Base-by-base conservation (phyloP, 30 jellyfish, hydroid and myxozoan species). In the Hydractinia symbiolongicarpus region DNA sequence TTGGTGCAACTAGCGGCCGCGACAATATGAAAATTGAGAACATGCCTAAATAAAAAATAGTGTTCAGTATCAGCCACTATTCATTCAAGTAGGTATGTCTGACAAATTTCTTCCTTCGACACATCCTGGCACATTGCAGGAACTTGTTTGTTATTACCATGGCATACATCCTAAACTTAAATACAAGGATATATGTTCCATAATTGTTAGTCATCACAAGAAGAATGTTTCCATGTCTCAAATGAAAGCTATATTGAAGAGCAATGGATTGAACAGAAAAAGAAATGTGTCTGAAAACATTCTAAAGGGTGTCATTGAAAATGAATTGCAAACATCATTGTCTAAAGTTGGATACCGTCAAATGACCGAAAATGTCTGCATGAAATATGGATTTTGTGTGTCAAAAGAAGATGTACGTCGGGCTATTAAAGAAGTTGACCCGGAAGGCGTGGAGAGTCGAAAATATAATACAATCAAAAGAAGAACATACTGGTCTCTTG, bases 371-470 rank as follows among this genome's bases (percentile, higher is more conserved):
- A 19, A 19, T 50, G 15, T 71, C 15, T 19, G 60, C 60, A 19
- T 19, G 53, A 71, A n/a, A 71, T 71, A 71, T 50, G 60, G 50
- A 1, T 15, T 75, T 13, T 13, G 21, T 19, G 79, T 78, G 51
- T 56, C 82, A 78, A 78, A 78, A 55, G 86, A 78, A 62, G 60
- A 78, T 19, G 86, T 78, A 56, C 40, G 86, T 20, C 81, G 79
- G 53, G 55, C 58, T 49, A 21, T 78, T 52, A 57, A 19, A 19
- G 61, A 55, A 55, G 80, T 78, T 51, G 86, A 78, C 60, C 86
- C 86, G 16, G 86, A 5, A 53, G 82, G 86, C 0, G 86, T 78
- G 55, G 52, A 60, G 20, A 60, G 16, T 19, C 51, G 86, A 78
- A 9, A 20, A 56, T 19, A 60, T 10, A 60, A 62, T 78, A 80